phyloP scores from a whole-genome alignment of 2,113 vertebrate genomes.

The Phaethornis superciliosus region DNA sequence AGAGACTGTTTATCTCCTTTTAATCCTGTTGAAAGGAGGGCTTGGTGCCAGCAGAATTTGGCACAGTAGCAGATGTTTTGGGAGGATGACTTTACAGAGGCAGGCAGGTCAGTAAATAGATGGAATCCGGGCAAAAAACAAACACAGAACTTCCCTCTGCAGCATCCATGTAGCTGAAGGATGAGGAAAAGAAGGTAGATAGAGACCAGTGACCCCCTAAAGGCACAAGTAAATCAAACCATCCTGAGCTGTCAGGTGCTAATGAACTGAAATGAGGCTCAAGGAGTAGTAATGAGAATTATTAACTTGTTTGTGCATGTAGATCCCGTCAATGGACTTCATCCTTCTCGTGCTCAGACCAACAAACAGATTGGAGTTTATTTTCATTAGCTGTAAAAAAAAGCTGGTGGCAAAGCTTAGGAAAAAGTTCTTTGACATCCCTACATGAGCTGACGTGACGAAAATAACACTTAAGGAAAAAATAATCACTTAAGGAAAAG shows the following conservation, averaged over 20 bases:
- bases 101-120: not conserved
- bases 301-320: fast-evolving
- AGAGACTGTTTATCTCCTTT: not conserved
- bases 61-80: not conserved
- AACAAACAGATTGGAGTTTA: not conserved
- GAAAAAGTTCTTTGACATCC: not conserved
- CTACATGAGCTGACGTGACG: not conserved
- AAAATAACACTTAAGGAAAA: not conserved
- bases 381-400: not conserved
- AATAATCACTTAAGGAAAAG: not conserved
- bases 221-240: not conserved
- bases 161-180: not conserved
- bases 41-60: not conserved
- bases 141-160: not conserved
- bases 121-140: not conserved
- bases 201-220: not conserved
- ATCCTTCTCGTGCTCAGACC: not conserved
- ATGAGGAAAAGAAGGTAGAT: not conserved
- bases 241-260: not conserved
- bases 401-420: not conserved
- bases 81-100: not conserved
- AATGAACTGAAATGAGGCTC: constrained; percentile 18
- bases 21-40: not conserved
- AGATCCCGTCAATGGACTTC: not conserved
- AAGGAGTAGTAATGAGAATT: constrained; percentile 18